phyloP scores from a whole-genome alignment of 2,113 vertebrate species.

The Steatornis caripensis region DNA sequence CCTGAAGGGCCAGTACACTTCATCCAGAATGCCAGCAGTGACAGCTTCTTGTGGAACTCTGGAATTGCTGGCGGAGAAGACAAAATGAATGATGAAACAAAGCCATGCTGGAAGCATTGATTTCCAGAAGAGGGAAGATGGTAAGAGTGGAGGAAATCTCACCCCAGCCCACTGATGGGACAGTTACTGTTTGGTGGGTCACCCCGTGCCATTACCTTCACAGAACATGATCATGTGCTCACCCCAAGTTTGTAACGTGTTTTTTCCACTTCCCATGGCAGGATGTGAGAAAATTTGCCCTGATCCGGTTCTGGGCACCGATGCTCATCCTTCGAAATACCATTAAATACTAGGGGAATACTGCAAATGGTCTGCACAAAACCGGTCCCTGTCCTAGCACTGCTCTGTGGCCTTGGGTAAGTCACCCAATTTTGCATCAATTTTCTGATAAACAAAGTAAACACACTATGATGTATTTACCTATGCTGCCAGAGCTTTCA shows the following conservation, averaged over 20 bases:
- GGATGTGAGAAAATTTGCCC: not conserved
- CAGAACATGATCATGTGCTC: not conserved
- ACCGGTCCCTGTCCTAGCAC: not conserved
- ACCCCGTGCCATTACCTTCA: not conserved
- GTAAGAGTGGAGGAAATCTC: not conserved
- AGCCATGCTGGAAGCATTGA: rapidly evolving
- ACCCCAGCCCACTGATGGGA: not conserved
- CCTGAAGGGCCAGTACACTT: slow-evolving; percentile 83
- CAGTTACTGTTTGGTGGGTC: not conserved
- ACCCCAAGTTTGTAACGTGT: not conserved
- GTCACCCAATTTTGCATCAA: not conserved
- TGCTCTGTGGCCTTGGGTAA: not conserved
- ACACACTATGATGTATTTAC: not conserved
- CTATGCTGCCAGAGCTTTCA: not conserved
- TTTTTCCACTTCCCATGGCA: not conserved
- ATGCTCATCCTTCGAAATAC: not conserved
- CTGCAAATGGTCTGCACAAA: not conserved
- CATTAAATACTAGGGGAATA: not conserved
- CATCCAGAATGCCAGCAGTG: slow-evolving; percentile 88
- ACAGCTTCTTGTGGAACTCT: slow-evolving; percentile 80
- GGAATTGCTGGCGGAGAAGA: slow-evolving; percentile 79
- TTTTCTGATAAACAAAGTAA: not conserved
- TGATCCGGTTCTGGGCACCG: not conserved
- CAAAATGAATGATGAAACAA: not conserved
- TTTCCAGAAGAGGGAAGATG: not conserved